These are phyloP conservation scores for Candidula unifasciata DNA, from an alignment of 2,888 invertebrate species.

Conservation along the genomic window DNA sequence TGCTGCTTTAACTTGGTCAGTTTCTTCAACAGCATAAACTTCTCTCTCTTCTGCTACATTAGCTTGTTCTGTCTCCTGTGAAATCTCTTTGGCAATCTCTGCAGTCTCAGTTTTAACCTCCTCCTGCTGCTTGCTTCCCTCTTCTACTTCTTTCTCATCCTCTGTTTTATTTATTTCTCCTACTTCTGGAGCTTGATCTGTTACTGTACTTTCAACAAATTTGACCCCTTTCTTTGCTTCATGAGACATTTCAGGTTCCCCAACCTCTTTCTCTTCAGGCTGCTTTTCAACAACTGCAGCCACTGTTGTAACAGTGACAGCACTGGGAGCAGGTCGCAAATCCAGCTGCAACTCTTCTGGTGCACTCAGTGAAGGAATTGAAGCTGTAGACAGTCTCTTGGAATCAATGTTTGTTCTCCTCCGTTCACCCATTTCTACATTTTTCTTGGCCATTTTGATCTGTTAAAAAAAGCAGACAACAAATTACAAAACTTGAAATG, in stretches of 20 bases:
- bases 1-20: background rate
- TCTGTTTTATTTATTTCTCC: conserved; percentile 29
- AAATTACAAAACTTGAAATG: too few species aligned
- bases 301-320: conserved; percentile 18
- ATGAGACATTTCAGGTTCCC: background rate
- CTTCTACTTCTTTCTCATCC: conserved; percentile 11
- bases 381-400: conserved; percentile 57
- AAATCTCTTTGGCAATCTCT: background rate
- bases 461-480: conserved; percentile 46
- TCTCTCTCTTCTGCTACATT: background rate
- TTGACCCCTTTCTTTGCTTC: conserved; percentile 46
- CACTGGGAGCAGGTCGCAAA: conserved; percentile 60
- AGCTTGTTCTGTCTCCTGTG: background rate
- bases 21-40: background rate
- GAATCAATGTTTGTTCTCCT: conserved; percentile 64
- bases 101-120: background rate
- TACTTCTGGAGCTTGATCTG: conserved; percentile 29
- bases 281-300: conserved; percentile 47
- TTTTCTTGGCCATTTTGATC: conserved; percentile 70
- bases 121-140: conserved; percentile 3
- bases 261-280: conserved; percentile 7
- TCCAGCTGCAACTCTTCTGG: conserved; percentile 67
- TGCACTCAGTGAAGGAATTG: conserved; percentile 59
- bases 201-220: conserved; percentile 34
- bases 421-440: conserved; percentile 63